These are phyloP conservation scores for Colletes latitarsis DNA, from an alignment of 1,140 invertebrate species.

Conservation along the genomic window DNA sequence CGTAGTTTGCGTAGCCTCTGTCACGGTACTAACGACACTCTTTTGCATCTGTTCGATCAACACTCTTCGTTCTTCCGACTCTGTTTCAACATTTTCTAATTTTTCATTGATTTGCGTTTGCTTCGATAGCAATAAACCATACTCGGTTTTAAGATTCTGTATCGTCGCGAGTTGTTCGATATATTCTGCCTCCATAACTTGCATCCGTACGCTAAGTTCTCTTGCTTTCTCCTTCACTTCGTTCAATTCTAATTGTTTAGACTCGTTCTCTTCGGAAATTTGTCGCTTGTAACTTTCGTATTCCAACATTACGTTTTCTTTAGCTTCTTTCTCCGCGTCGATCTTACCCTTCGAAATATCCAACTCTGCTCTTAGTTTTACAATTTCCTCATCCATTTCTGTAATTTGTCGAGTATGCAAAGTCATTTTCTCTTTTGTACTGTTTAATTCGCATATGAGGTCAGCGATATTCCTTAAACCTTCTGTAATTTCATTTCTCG, in stretches of 20 bases:
- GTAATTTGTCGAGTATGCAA: constrained; percentile 50
- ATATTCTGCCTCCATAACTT: constrained; percentile 79
- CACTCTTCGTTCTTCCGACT: constrained; percentile 71
- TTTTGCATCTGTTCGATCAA: constrained; percentile 69
- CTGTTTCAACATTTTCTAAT: constrained; percentile 75
- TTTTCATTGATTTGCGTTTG: constrained; percentile 75
- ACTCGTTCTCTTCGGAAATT: constrained; percentile 70
- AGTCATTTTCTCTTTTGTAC: constrained; percentile 53
- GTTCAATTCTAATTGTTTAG: constrained; percentile 56
- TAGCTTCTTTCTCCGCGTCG: constrained; percentile 72
- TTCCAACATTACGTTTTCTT: constrained; percentile 74
- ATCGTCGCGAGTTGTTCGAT: constrained; percentile 74
- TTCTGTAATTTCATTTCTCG: constrained; percentile 46
- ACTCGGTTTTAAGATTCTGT: constrained; percentile 72
- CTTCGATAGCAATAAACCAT: constrained; percentile 73
- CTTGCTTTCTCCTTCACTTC: constrained; percentile 74
- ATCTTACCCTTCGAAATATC: constrained; percentile 65
- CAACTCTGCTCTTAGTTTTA: constrained; percentile 19
- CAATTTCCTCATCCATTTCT: constrained; percentile 62
- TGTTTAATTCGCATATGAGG: constrained; percentile 53
- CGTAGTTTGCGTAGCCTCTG: constrained; percentile 41
- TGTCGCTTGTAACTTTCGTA: constrained; percentile 75
- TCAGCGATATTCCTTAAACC: constrained; percentile 43
- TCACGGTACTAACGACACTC: constrained; percentile 41
- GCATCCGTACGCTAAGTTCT: constrained; percentile 76